These are phyloP conservation scores for Echinarachnius parma DNA, from an alignment of 53 echinoderm and acorn worm genomes.

Conservation along the genomic window DNA sequence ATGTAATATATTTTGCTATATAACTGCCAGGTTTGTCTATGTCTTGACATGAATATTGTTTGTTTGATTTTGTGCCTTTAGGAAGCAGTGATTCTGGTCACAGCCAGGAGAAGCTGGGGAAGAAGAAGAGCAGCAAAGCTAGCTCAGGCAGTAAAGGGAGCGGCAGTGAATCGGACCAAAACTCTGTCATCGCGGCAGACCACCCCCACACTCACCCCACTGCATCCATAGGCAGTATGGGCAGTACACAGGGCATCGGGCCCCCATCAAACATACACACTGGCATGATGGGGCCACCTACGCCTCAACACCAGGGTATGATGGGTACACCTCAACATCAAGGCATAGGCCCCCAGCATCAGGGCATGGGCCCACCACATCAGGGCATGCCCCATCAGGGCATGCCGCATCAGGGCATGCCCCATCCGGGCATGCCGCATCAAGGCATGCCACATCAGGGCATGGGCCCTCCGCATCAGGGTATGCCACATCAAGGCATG, in stretches of 20 bases:
- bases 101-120: constrained; percentile 87
- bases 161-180: constrained; percentile 89
- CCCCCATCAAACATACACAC: constrained; percentile 33
- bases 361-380: neutral
- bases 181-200: constrained; percentile 58
- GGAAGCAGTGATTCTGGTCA: constrained; percentile 95
- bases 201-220: constrained; percentile 46
- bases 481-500: constrained; percentile 17
- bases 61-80: constrained; percentile 18
- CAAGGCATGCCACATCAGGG: too few species aligned
- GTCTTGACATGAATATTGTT: too few species aligned
- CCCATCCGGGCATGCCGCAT: too few species aligned
- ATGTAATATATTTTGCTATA: too few species aligned
- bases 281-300: constrained; percentile 24
- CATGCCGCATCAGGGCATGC: constrained; percentile 14
- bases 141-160: constrained; percentile 66
- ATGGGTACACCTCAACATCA: neutral
- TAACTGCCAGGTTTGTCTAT: too few species aligned
- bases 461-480: too few species aligned
- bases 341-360: neutral
- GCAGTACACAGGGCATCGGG: constrained; percentile 47
- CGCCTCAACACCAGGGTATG: neutral
- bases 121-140: constrained; percentile 52
- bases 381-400: neutral
- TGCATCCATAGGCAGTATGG: constrained; percentile 49